Evolutionary conservation across 23 tunicate species (phyloP).

Genomic region (Styela clava): DNA sequence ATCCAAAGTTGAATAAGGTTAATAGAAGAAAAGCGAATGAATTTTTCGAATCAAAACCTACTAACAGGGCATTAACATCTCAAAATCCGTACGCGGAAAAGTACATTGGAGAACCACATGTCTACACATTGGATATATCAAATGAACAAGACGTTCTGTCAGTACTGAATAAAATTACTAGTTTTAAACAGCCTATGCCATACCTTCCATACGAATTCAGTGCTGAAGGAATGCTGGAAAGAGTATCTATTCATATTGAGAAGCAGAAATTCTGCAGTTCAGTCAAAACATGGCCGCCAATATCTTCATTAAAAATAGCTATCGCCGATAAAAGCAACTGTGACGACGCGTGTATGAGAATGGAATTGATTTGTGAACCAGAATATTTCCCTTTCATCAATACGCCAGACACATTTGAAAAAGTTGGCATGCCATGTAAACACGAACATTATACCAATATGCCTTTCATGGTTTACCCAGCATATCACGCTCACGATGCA

Average conservation of each 20-base stretch:
- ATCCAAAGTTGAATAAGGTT: conserved; percentile 17
- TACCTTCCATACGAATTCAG: conserved; percentile 22
- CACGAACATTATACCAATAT: neutral
- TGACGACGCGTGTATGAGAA: conserved; percentile 1
- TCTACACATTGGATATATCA: neutral
- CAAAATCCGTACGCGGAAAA: conserved; percentile 22
- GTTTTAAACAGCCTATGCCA: neutral
- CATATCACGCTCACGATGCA: neutral
- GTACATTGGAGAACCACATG: conserved; percentile 1
- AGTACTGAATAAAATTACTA: neutral
- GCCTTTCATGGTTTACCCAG: conserved; percentile 1
- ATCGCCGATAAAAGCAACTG: neutral
- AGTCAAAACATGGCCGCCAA: neutral
- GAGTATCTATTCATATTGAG: neutral
- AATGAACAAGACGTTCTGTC: neutral
- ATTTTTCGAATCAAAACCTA: conserved; percentile 12
- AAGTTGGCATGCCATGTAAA: neutral
- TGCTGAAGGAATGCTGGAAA: conserved; percentile 24
- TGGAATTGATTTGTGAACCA: conserved; percentile 7
- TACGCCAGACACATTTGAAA: neutral
- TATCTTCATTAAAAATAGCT: neutral
- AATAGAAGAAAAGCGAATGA: neutral
- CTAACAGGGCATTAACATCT: neutral
- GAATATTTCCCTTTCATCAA: conserved; percentile 1
- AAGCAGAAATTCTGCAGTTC: conserved; percentile 12